Evolutionary conservation across 1,140 invertebrate genomes (phyloP), one percentile per base, ranked within the genome.

Genomic region (Drosophila sulfurigaster): DNA sequence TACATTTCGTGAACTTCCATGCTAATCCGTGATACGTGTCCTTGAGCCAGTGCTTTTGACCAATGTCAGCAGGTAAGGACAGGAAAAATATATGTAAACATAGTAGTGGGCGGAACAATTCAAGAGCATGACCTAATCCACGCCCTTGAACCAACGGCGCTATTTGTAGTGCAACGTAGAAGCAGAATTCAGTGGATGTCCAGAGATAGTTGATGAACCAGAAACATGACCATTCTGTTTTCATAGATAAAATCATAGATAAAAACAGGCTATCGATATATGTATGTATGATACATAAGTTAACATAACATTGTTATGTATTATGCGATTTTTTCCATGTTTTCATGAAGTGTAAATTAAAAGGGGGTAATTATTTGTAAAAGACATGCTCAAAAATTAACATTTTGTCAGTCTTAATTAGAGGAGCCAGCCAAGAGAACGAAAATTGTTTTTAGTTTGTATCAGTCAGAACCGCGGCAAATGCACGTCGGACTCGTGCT

Each of bases 381-480:
- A 25, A 3, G n/a, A 5, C 25, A 16, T 1, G 1, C 4, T 7
- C 30, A 16, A 58, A 60, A 64, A 54, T 67, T 58, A 49, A n/a
- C 67, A 69, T 62, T 62, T 45, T 65, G 63, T 87, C 70, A 60
- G 54, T 69, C 54, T 63, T 76, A 82, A 79, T 73, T 86, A 64
- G 57, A 87, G 71, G 82, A 71, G 2, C 20, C 20, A 28, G 4
- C 8, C 25, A 13, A 43, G 20, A 46, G 30, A 63, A 49, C 70
- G 15, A 65, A 30, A 32, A 57, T 58, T 65, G 63, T 65, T 81
- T 74, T 78, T 58, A 59, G 68, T 57, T 48, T 38, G 11, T n/a
- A 52, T 58, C 32, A 35, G 60, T 51, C 60, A 51, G 20, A 41
- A 11, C 7, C 58, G n/a, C n/a, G 8, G 48, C 56, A 65, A 68